phyloP scores from a whole-genome alignment of 2,888 invertebrate genomes.

The Anthrax anthrax region DNA sequence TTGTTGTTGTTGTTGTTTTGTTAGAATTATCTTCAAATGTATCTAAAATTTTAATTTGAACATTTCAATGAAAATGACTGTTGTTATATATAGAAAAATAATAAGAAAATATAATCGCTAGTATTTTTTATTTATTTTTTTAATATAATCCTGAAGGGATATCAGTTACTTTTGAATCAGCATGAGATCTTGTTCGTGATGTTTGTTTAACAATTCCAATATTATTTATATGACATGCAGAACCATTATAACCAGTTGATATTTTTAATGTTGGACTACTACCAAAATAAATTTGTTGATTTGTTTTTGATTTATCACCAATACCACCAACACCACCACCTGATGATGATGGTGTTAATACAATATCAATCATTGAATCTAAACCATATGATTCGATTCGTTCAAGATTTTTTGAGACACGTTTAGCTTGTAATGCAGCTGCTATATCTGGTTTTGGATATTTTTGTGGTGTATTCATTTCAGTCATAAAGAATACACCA shows the following conservation, averaged over 20 bases:
- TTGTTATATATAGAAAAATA: too few species aligned
- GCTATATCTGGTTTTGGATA: slow-evolving; percentile 34
- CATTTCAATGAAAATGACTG: too few species aligned
- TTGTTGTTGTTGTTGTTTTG: too few species aligned
- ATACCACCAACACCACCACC: too few species aligned
- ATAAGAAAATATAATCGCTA: too few species aligned
- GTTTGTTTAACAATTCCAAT: slow-evolving; percentile 5
- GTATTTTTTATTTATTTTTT: too few species aligned
- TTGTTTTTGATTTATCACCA: slow-evolving; percentile 34
- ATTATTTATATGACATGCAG: slow-evolving; percentile 6
- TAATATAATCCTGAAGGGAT: slow-evolving; percentile 59
- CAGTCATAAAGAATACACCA: slow-evolving; percentile 43
- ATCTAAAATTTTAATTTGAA: too few species aligned
- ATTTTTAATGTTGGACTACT: slow-evolving; percentile 25
- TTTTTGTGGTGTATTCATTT: slow-evolving; percentile 36
- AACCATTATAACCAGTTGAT: slow-evolving; percentile 5
- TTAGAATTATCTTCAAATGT: too few species aligned
- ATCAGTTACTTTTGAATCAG: slow-evolving; percentile 51
- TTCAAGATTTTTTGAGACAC: slow-evolving; percentile 61
- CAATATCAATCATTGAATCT: slow-evolving; percentile 56
- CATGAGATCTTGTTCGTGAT: slow-evolving; percentile 27
- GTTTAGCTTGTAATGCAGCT: slow-evolving; percentile 44
- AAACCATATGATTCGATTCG: slow-evolving; percentile 55
- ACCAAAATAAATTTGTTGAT: slow-evolving; percentile 31
- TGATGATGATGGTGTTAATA: slow-evolving; percentile 36